Evolutionary conservation across 2,888 invertebrate genomes (phyloP).

Genomic region (Hypercompe scribonia): DNA sequence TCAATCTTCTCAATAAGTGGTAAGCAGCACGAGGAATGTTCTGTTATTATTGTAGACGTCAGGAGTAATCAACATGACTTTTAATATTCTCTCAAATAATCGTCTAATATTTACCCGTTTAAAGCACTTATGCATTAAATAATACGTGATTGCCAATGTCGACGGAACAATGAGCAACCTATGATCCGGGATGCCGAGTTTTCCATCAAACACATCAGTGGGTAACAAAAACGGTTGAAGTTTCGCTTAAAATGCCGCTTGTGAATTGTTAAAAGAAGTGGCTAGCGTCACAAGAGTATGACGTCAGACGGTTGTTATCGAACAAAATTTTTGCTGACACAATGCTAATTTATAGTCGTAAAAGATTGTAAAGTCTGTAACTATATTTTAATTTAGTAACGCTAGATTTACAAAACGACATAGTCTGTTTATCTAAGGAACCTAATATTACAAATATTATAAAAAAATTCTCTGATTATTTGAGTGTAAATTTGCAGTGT

Average conservation of each 20-base stretch:
- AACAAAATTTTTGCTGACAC: not conserved
- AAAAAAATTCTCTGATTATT: too few species aligned
- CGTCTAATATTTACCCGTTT: constrained; percentile 43
- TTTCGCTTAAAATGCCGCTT: constrained; percentile 38
- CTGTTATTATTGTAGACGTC: constrained; percentile 24
- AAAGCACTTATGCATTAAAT: constrained; percentile 27
- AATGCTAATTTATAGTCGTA: not conserved
- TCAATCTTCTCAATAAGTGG: constrained; percentile 29
- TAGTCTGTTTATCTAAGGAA: too few species aligned
- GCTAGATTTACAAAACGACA: too few species aligned
- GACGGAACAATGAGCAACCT: constrained; percentile 54
- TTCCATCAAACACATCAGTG: constrained; percentile 37
- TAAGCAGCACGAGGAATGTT: constrained; percentile 21
- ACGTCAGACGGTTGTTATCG: not conserved
- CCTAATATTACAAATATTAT: too few species aligned
- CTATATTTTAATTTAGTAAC: too few species aligned
- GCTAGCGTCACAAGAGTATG: not conserved
- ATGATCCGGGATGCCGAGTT: constrained; percentile 55
- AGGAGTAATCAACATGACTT: constrained; percentile 43
- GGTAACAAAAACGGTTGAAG: constrained; percentile 39
- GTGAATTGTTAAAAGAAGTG: not conserved
- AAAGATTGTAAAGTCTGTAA: too few species aligned
- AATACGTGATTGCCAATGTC: constrained; percentile 38
- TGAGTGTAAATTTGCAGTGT: too few species aligned
- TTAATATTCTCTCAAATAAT: constrained; percentile 35